Base-by-base conservation (phyloP, 1,140 invertebrate genomes). In the Chelonus insularis region DNA sequence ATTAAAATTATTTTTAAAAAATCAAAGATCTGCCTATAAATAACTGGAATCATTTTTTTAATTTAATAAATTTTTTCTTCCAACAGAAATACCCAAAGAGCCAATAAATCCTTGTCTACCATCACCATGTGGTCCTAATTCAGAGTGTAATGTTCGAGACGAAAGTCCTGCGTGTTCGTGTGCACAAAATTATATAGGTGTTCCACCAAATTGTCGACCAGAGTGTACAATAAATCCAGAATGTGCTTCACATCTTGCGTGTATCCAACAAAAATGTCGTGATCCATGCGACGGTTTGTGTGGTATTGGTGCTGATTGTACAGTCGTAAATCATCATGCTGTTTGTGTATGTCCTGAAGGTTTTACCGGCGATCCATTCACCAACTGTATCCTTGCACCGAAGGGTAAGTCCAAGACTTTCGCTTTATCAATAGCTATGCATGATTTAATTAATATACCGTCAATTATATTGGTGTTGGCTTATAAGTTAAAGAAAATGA, bases 101-200 rank as follows among this genome's bases (percentile, higher is more conserved):
- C 71, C 74, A 41, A 64, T 73, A 29, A 85, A 88, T 72, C 86
- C 87, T 1, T 90, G 88, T 65, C 66, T 80, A 11, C 84, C 84
- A 41, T 84, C 84, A 12, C 86, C 87, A 0, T 88, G 86, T 63
- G 86, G 86, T 16, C 80, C 80, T 0, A 86, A 87, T 68, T 80
- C 86, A 0, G 72, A 86, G 6, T 87, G 86, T 60, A 69, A 80
- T 62, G 77, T 83, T n/a, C 74, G 79, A 1, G 83, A 81, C 8
- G 82, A 83, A 2, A 77, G 69, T 60, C 77, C 82, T 1, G 81
- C 80, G 0, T 85, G 84, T 68, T 81, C 82, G 6, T 85, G 84
- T 59, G 70, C 79, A 11, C 74, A 78, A 16, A 85, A 84, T 68
- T 87, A 86, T 66, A 77, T 86, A 12, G 85, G 86, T 56, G 70